Conservation (phyloP, 2,888 invertebrate species). For the Pteria penguin region DNA sequence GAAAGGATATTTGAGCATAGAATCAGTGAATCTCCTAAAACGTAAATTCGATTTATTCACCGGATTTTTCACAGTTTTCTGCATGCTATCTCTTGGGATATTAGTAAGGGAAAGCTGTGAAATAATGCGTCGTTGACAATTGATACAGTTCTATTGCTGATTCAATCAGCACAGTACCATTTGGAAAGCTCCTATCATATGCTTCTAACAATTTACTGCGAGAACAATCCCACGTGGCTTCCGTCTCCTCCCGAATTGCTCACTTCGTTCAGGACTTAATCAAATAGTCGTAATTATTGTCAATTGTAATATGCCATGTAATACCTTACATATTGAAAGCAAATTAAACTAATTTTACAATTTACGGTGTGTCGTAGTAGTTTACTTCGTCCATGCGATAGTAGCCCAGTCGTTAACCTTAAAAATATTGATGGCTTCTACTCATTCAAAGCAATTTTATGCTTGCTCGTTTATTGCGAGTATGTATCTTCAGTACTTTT, state of each 20-base stretch:
- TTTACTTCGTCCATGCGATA: not conserved
- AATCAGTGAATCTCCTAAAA: not conserved
- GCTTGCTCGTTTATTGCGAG: too few species aligned
- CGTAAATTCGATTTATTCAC: not conserved
- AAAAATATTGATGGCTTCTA: not conserved
- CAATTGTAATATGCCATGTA: constrained; percentile 15
- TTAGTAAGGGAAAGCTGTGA: not conserved
- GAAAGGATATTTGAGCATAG: too few species aligned
- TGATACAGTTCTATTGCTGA: constrained; percentile 23
- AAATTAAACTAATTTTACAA: constrained; percentile 12
- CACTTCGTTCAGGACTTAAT: constrained; percentile 10
- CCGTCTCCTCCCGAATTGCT: not conserved
- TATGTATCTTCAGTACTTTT: too few species aligned
- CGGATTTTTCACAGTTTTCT: not conserved
- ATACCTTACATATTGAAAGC: constrained; percentile 18
- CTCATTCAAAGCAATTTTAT: too few species aligned
- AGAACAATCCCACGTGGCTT: constrained; percentile 26
- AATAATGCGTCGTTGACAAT: constrained; percentile 6
- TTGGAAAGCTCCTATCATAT: constrained; percentile 29
- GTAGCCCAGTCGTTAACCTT: not conserved
- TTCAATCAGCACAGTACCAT: constrained; percentile 33
- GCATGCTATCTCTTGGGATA: not conserved
- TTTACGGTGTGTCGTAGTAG: not conserved
- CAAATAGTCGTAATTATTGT: constrained; percentile 19
- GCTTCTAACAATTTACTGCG: constrained; percentile 36